Conservation (phyloP, 2,797 vertebrate genomes). For the Tachyglossus aculeatus region DNA sequence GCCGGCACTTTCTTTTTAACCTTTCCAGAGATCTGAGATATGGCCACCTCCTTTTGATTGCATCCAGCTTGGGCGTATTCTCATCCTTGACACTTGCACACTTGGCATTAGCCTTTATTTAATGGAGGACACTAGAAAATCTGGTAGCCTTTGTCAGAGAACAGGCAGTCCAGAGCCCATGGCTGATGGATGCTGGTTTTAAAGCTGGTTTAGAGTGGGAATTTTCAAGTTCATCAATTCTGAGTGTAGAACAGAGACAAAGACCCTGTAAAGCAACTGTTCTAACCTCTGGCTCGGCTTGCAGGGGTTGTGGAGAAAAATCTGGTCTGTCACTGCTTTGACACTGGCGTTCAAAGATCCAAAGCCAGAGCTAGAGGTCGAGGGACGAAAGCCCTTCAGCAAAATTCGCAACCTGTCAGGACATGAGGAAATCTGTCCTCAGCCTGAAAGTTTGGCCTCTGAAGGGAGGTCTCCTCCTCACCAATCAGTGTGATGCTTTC, state of each 20-base stretch:
- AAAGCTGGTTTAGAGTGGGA: background rate
- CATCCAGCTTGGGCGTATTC: too few species aligned
- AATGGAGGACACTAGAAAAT: background rate
- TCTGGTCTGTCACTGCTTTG: background rate
- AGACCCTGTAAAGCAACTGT: background rate
- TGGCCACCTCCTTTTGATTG: background rate
- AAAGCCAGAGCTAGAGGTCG: background rate
- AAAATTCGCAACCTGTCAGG: background rate
- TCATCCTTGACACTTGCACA: too few species aligned
- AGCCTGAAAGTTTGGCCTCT: background rate
- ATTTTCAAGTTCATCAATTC: background rate
- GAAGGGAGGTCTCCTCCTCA: background rate
- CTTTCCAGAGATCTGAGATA: background rate
- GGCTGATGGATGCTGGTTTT: background rate
- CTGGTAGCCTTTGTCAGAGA: background rate
- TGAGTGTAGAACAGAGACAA: background rate
- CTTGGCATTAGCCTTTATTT: conserved; percentile 2
- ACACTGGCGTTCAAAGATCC: background rate
- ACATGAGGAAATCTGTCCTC: background rate
- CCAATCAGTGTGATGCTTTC: background rate
- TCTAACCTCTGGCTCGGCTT: background rate
- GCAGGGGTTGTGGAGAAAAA: background rate
- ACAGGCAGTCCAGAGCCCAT: background rate
- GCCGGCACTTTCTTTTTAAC: background rate
- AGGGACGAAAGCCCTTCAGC: background rate